Conservation (phyloP, 2,888 invertebrate species). For the Dascillus cervinus region DNA sequence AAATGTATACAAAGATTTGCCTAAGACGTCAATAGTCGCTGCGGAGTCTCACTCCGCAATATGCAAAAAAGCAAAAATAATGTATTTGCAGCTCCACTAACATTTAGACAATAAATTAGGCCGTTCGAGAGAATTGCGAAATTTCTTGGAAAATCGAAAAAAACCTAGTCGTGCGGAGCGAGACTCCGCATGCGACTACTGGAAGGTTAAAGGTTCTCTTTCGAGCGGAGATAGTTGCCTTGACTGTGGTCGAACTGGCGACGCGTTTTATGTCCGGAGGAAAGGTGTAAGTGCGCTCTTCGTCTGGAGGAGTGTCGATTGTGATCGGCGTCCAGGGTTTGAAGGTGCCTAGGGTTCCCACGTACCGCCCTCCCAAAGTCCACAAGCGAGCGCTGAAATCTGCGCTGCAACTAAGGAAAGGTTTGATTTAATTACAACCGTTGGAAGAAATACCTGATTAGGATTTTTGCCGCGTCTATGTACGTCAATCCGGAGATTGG, state of each 20-base stretch:
- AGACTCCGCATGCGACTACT: too few relatives aligned
- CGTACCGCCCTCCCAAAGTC: constrained; percentile 58
- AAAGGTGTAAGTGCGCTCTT: constrained; percentile 47
- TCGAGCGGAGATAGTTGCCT: constrained; percentile 54
- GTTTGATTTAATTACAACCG: not conserved
- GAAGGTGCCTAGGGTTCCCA: constrained; percentile 70
- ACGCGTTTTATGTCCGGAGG: constrained; percentile 69
- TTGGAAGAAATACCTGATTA: constrained; percentile 52
- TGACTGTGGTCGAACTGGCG: constrained; percentile 69
- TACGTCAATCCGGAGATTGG: constrained; percentile 60
- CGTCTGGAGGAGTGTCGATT: constrained; percentile 38
- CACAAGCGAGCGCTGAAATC: constrained; percentile 64
- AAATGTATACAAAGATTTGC: too few relatives aligned
- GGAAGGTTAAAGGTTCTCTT: not conserved
- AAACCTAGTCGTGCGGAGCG: too few relatives aligned
- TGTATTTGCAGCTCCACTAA: too few relatives aligned
- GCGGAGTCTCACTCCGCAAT: too few relatives aligned
- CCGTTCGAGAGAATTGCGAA: too few relatives aligned
- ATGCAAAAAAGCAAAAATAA: too few relatives aligned
- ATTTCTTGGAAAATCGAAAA: too few relatives aligned
- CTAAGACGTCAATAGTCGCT: too few relatives aligned
- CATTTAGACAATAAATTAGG: too few relatives aligned
- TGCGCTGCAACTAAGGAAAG: constrained; percentile 30
- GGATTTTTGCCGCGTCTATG: constrained; percentile 55
- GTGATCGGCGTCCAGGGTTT: constrained; percentile 51